phyloP scores from a whole-genome alignment of 2,888 invertebrate species.

The Globia sparganii region DNA sequence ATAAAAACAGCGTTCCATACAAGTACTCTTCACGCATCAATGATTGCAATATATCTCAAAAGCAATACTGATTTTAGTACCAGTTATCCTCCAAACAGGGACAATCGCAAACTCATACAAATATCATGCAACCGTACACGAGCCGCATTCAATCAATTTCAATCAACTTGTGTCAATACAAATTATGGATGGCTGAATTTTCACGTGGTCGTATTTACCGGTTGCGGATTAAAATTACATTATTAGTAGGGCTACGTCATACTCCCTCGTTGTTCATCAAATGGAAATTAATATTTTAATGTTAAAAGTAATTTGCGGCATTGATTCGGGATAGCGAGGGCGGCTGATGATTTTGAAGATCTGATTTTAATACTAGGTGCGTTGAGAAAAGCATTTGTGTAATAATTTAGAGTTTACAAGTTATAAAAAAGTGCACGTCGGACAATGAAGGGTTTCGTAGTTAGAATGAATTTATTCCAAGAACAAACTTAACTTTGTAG shows the following conservation, averaged over 20 bases:
- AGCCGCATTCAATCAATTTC: conserved; percentile 64
- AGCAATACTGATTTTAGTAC: conserved; percentile 53
- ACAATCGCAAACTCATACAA: conserved; percentile 70
- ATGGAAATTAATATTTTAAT: conserved; percentile 55
- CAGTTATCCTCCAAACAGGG: conserved; percentile 51
- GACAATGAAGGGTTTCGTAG: not conserved
- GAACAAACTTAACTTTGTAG: not conserved
- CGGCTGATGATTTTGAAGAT: not conserved
- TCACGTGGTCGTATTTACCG: conserved; percentile 58
- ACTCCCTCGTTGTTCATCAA: conserved; percentile 23
- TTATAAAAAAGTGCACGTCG: not conserved
- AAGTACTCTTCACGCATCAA: conserved; percentile 48
- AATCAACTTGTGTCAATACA: conserved; percentile 68
- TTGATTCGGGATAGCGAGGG: conserved; percentile 1
- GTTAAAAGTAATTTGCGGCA: conserved; percentile 14
- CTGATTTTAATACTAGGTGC: not conserved
- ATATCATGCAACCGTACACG: conserved; percentile 64
- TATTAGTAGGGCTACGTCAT: conserved; percentile 43
- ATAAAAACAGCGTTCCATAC: conserved; percentile 31
- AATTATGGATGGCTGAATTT: conserved; percentile 67
- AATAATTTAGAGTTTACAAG: not conserved
- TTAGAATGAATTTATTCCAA: not conserved
- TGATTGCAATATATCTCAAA: conserved; percentile 46
- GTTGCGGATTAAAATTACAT: conserved; percentile 59
- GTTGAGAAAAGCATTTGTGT: not conserved